Conservation (phyloP, 2,888 invertebrate species). For the Harmothoe impar region DNA sequence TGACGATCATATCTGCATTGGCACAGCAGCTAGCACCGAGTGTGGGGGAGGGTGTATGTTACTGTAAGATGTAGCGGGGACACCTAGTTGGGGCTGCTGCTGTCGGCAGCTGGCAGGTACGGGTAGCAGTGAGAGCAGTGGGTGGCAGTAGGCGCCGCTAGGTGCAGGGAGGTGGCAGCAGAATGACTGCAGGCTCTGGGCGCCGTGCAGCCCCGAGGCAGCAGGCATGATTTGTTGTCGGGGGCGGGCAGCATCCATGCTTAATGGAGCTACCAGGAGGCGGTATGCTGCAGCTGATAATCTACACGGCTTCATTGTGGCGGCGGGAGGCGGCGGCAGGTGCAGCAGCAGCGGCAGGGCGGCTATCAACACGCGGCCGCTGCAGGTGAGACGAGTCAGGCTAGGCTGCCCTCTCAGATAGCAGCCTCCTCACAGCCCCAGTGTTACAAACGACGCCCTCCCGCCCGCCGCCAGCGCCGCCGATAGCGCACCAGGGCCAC, state of each 20-base stretch:
- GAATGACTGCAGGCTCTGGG: neutral
- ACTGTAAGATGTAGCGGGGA: too few relatives aligned
- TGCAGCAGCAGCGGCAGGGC: neutral
- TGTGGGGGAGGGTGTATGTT: too few relatives aligned
- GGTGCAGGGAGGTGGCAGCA: too few relatives aligned
- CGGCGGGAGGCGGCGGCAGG: neutral
- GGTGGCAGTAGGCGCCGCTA: too few relatives aligned
- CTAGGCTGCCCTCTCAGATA: neutral
- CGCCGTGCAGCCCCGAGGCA: neutral
- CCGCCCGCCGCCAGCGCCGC: neutral
- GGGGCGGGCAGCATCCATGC: neutral
- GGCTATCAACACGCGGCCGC: neutral
- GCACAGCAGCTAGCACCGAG: too few relatives aligned
- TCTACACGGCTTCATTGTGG: slow-evolving; percentile 1
- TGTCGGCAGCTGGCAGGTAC: too few relatives aligned
- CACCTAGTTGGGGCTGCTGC: too few relatives aligned
- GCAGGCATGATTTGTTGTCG: slow-evolving; percentile 7
- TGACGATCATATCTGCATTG: too few relatives aligned
- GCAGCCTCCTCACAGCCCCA: neutral
- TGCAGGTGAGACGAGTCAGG: neutral
- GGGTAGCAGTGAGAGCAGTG: too few relatives aligned
- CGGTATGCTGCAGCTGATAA: neutral
- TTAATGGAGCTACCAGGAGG: slow-evolving; percentile 22
- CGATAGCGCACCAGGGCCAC: neutral
- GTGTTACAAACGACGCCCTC: slow-evolving; percentile 35